A percentile compares a stretch with the other conserved stretches of the same genome.
Evolutionary conservation across 2,888 invertebrate species (phyloP).

Genomic region (Dermolepida albohirtum): DNA sequence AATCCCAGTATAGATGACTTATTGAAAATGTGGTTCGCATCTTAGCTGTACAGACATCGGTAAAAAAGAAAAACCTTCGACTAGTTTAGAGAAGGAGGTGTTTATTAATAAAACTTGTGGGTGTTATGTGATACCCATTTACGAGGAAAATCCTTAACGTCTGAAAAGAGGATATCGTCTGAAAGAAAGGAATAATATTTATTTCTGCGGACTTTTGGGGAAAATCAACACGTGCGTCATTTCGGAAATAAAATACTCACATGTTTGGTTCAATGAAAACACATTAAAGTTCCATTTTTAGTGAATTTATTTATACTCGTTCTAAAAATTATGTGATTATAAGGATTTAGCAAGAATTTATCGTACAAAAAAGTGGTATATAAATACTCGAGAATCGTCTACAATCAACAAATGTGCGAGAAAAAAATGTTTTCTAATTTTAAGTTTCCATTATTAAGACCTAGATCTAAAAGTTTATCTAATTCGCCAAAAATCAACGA

Average conservation of each 20-base stretch:
- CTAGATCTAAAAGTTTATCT: slow-evolving; percentile 68
- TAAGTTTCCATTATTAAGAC: slow-evolving; percentile 68
- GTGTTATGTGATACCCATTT: slow-evolving; percentile 33
- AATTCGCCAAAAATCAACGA: slow-evolving; percentile 58
- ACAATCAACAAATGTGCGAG: not conserved
- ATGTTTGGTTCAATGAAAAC: too few species aligned
- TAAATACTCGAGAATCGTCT: not conserved
- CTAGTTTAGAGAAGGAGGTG: slow-evolving; percentile 17
- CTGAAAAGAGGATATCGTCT: slow-evolving; percentile 19
- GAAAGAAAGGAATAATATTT: slow-evolving; percentile 9
- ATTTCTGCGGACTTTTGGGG: slow-evolving; percentile 9
- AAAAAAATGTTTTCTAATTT: slow-evolving; percentile 69
- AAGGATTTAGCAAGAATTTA: too few species aligned
- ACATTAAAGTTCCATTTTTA: too few species aligned
- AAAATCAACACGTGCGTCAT: not conserved
- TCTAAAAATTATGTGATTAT: too few species aligned
- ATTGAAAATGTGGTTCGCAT: slow-evolving; percentile 5
- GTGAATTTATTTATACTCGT: too few species aligned
- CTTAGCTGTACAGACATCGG: slow-evolving; percentile 15
- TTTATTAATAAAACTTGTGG: slow-evolving; percentile 40
- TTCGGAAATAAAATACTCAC: too few species aligned
- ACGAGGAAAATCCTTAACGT: slow-evolving; percentile 31
- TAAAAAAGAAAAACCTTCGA: slow-evolving; percentile 22
- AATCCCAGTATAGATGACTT: slow-evolving; percentile 4
- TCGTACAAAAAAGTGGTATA: slow-evolving; percentile 9